Evolutionary conservation across 2,797 vertebrate species (phyloP).

Genomic region (Gadopsis bispinosus): DNA sequence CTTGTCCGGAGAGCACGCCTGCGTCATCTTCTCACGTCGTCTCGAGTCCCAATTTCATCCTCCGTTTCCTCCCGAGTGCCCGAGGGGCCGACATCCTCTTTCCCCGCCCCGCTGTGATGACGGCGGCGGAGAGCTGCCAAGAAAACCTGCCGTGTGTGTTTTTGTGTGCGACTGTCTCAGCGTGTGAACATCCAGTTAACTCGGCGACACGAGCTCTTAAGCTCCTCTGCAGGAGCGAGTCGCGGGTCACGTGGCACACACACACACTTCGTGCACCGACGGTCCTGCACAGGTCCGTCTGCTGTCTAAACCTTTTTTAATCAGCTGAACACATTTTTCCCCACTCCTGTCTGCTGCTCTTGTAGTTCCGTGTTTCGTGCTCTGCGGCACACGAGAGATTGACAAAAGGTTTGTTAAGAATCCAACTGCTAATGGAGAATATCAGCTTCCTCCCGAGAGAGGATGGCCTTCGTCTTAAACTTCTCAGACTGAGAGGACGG

Average conservation of each 20-base stretch:
- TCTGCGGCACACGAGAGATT: not conserved
- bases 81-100: constrained; percentile 12
- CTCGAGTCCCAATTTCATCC: constrained; percentile 13
- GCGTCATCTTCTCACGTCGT: constrained; percentile 19
- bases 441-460: not conserved
- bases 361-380: not conserved
- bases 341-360: not conserved
- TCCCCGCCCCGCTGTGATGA: constrained; percentile 11
- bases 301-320: not conserved
- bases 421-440: not conserved
- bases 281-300: constrained; percentile 8
- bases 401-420: not conserved
- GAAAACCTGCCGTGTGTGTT: constrained; percentile 48
- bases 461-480: not conserved
- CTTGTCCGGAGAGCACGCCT: constrained; percentile 27
- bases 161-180: constrained; percentile 46
- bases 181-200: constrained; percentile 71
- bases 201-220: constrained; percentile 58
- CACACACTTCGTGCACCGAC: not conserved
- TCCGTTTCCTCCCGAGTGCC: constrained; percentile 19
- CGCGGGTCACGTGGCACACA: constrained; percentile 61
- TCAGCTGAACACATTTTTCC: not conserved
- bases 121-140: constrained; percentile 41
- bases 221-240: constrained; percentile 50
- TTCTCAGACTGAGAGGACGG: not conserved